Evolutionary conservation across 2,113 vertebrate species (phyloP), one percentile per base, ranked within the genome.

Genomic region (Carettochelys insculpta): DNA sequence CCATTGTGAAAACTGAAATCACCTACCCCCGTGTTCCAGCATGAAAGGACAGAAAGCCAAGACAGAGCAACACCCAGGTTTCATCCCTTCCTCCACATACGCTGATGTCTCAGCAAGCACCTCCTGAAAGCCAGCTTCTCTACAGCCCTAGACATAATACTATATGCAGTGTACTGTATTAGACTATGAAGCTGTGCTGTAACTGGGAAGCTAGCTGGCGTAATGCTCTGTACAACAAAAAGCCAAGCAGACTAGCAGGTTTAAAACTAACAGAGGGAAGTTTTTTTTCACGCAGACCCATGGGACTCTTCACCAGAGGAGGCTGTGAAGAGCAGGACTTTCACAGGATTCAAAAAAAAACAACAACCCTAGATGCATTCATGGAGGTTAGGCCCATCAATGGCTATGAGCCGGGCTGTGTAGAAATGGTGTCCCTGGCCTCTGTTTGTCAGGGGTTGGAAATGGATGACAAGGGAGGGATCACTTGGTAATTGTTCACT

Each of bases 141-240:
- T 78, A 71, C 87, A 87, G 95, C 95, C 95, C 94, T 50, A 90
- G 91, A 94, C 83, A 95, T 95, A 95, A 96, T n/a, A n/a, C 90
- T 86, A 92, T 94, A 93, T 95, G 85, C 58, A n/a, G 8, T 8
- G 58, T 16, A 2, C 87, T 93, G 92, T 93, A 94, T 91, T 86
- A 94, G 93, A 93, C 94, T 93, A 82, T 77, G 92, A 91, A 85
- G 47, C 94, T 90, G 88, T 80, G 88, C 75, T 85, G 87, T 76
- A 80, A 51, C 25, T 2, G 94, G 90, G 94, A 86, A 95, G 86
- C 91, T 91, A 87, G 92, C 95, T 93, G 56, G 88, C 93, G 92
- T 93, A 90, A 90, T 82, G 83, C 75, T 93, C 95, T 92, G 87
- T 96, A 94, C 95, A 93, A 95, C 95, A 97, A 95, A 96, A 95